Conservation (phyloP, 1,140 invertebrate species). For the Sinonovacula constricta region DNA sequence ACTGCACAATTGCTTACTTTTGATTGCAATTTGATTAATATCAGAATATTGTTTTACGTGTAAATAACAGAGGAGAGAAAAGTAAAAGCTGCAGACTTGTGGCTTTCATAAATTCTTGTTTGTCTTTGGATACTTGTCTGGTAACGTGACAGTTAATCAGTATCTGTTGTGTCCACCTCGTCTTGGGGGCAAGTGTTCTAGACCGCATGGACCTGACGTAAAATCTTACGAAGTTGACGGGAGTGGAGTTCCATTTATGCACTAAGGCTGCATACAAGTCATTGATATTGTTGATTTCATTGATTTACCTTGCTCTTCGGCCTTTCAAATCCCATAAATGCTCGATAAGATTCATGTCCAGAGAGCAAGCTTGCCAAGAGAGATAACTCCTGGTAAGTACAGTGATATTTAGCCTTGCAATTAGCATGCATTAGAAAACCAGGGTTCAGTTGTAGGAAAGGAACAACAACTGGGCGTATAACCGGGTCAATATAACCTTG, state of each 20-base stretch:
- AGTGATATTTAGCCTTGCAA: not conserved
- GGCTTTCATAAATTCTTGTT: no score
- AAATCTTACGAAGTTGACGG: no score
- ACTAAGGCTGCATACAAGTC: no score
- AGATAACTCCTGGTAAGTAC: not conserved
- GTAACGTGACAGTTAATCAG: no score
- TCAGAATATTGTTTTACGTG: not conserved
- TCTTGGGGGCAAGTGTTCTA: no score
- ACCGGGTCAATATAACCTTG: not conserved
- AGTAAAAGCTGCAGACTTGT: not conserved
- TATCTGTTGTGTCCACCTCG: no score
- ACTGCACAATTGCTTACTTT: not conserved
- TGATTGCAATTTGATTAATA: not conserved
- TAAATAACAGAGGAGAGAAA: not conserved
- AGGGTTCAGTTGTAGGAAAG: constrained; percentile 1
- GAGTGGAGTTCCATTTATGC: no score
- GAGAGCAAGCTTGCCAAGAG: not conserved
- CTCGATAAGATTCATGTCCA: not conserved
- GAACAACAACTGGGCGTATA: not conserved
- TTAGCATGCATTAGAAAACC: constrained; percentile 1
- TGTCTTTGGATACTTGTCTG: no score
- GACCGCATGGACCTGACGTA: no score
- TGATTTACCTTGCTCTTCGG: not conserved
- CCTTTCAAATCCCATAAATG: not conserved
- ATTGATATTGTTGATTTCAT: no score